Percentiles rank a stretch among this genome's conserved stretches.
phyloP scores from a whole-genome alignment of 2,113 vertebrate genomes.

The Chascanopsetta lugubris region DNA sequence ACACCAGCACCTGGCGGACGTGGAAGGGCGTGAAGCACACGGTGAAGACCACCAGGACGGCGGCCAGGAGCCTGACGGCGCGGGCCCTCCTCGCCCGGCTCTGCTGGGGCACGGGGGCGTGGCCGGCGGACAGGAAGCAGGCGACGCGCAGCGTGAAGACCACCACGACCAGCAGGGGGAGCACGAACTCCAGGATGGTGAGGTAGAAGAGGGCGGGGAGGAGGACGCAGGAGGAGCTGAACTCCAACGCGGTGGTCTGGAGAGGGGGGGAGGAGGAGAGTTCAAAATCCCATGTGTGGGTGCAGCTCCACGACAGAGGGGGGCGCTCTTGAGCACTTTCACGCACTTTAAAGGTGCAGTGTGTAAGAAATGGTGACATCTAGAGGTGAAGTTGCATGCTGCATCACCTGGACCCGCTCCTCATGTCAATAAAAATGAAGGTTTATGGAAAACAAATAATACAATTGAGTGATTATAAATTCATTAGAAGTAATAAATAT shows the following conservation, averaged over 20 bases:
- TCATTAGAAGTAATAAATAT: too few relatives aligned
- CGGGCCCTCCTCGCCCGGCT: constrained; percentile 86
- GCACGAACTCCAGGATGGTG: constrained; percentile 90
- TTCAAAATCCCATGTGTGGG: too few relatives aligned
- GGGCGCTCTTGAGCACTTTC: too few relatives aligned
- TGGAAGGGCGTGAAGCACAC: constrained; percentile 96
- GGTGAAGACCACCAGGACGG: constrained; percentile 91
- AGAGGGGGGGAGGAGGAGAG: constrained; percentile 1
- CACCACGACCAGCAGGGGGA: constrained; percentile 89
- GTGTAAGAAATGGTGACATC: too few relatives aligned
- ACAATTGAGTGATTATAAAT: too few relatives aligned
- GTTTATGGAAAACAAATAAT: too few relatives aligned
- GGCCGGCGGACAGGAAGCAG: constrained; percentile 85
- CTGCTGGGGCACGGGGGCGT: constrained; percentile 87
- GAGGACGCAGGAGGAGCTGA: constrained; percentile 73
- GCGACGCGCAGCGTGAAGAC: constrained; percentile 89
- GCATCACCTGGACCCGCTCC: too few relatives aligned
- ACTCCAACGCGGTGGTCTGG: constrained; percentile 82
- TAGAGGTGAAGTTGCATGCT: too few relatives aligned
- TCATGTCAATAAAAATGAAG: too few relatives aligned
- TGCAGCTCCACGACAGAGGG: too few relatives aligned
- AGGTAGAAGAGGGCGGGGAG: constrained; percentile 86
- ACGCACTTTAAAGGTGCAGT: too few relatives aligned
- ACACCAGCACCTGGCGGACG: constrained; percentile 85
- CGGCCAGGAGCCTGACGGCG: constrained; percentile 88